Base-by-base conservation (phyloP, 2,113 vertebrate species). In the Mastomys coucha region DNA sequence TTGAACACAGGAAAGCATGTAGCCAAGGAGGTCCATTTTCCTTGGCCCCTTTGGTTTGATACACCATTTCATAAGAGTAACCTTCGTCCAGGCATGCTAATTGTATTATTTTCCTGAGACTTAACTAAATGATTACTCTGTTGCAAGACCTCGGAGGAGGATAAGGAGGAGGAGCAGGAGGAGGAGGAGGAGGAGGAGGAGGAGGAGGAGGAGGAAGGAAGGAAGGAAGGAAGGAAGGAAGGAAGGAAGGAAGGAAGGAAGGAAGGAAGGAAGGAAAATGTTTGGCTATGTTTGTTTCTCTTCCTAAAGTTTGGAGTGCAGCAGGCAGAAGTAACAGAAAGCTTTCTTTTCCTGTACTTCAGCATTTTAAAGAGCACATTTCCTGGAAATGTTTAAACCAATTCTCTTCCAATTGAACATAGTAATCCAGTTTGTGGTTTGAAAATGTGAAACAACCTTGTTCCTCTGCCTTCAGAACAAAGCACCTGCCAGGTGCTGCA, bases 41-140 rank as follows among this genome's bases (percentile, higher is more conserved):
- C 49, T 94, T 88, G 0, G 65, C 89, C 92, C 63, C 20, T 95
- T 95, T 92, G 91, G 96, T 90, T 93, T 85, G 45, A 8, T 1
- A 5, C 88, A 76, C 91, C 56, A 0, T 0, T 5, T 88, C 96
- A 36, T 45, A 72, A 94, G 63, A 97, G 93, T 91, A 93, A 86
- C 77, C 86, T 53, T 87, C 91, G 95, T 77, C 80, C 12, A 26
- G 78, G 91, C 95, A 95, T 94, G 96, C 91, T 91, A 89, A 96
- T 53, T 89, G 88, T 95, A 91, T 95, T 96, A 95, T 97, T 98
- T 97, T 89, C 89, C 89, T 42, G 78, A 96, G 39, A 91, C 96
- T 93, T 94, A 95, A 98, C 94, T 96, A 75, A 95, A 94, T 94
- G 97, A 87, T 91, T 49, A 96, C 88, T 51, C 5, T 80, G 63